phyloP scores from a whole-genome alignment of 2,113 vertebrate genomes.

The Macquaria australasica region DNA sequence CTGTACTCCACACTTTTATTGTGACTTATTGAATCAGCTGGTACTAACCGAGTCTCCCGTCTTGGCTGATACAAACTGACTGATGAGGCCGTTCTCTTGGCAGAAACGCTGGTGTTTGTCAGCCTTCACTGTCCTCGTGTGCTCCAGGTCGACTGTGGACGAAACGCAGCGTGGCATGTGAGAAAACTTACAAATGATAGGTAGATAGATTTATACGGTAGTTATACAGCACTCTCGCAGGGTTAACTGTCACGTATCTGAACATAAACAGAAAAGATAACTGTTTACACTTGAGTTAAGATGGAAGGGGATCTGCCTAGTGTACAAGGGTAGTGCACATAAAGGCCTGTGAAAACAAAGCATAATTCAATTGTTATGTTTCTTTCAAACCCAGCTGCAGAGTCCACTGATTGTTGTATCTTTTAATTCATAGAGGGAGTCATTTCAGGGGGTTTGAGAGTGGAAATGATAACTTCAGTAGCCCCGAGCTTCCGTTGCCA shows the following conservation, averaged over 20 bases:
- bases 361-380: conserved; percentile 66
- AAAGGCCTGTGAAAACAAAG: conserved; percentile 49
- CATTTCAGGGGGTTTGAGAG: conserved; percentile 8
- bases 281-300: conserved; percentile 71
- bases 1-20: neutral
- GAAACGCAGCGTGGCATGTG: conserved; percentile 70
- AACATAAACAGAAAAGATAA: conserved; percentile 74
- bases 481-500: conserved; percentile 45
- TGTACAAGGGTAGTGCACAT: conserved; percentile 42
- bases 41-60: conserved; percentile 96
- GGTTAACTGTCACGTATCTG: conserved; percentile 64
- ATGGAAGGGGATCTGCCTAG: conserved; percentile 63
- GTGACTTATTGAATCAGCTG: conserved; percentile 1
- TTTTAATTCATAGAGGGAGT: conserved; percentile 14
- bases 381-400: conserved; percentile 42
- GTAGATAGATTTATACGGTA: conserved; percentile 55
- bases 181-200: conserved; percentile 56
- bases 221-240: conserved; percentile 50
- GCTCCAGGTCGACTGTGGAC: conserved; percentile 95
- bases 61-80: conserved; percentile 98
- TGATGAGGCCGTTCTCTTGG: conserved; percentile 94
- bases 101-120: conserved; percentile 97
- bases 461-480: conserved; percentile 53
- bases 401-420: neutral
- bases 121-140: conserved; percentile 95